Evolutionary conservation across 2,113 vertebrate genomes (phyloP), one percentile per base, ranked within the genome.

Genomic region (Erythrocercus mccallii): DNA sequence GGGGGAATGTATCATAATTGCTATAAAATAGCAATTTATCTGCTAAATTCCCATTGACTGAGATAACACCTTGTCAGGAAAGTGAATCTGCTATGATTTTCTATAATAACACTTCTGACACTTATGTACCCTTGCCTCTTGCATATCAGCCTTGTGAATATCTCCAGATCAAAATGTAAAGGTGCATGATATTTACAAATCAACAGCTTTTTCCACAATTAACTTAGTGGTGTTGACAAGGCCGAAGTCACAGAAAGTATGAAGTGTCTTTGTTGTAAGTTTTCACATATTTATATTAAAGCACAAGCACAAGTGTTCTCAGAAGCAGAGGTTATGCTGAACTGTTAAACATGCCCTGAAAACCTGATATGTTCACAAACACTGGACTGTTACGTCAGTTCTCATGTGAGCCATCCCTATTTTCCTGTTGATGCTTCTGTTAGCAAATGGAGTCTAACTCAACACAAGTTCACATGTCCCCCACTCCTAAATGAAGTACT

Each of bases 1-100:
- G 42, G 70, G 21, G 20, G 82, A 60, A 92, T 78, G 68, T 86
- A 90, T 88, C 60, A 92, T 81, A 92, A 56, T 92, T 92, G 85
- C 81, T 96, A 88, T 85, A 92, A 94, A 94, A 96, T 93, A 2
- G 1, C 69, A 91, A 53, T 92, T 95, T 95, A 74, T 95, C 83
- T 95, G 69, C 56, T 88, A 89, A 92, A 88, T 85, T 95, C 62
- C 61, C 56, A 45, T 93, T 84, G 70, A 95, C 62, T 83, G 81
- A 85, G 78, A 58, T 90, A 96, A 50, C 65, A 60, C 69, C 57
- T 81, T 78, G 42, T 80, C 64, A 91, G 66, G 47, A 70, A 90
- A 88, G 66, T 38, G 47, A 83, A 93, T 71, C 60, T 93, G 33
- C 82, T 83, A 37, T 35, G 37, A 78, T 80, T 93, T 91, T 95